Evolutionary conservation across 2,888 invertebrate species (phyloP).

Genomic region (Gortyna flavago): DNA sequence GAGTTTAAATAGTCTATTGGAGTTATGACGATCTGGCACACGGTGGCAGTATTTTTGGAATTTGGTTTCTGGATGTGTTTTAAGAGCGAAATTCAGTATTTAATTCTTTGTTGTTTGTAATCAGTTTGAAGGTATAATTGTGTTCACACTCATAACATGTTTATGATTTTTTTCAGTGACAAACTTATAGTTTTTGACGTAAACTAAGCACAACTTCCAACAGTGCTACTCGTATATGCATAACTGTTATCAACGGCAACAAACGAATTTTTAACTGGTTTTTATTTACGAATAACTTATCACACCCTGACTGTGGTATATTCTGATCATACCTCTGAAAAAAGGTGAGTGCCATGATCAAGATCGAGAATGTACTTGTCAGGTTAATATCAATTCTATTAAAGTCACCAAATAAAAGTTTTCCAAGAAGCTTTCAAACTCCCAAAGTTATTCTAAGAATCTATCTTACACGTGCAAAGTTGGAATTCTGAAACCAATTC

Average conservation of each 20-base stretch:
- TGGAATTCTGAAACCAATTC: constrained; percentile 31
- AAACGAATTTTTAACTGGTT: not conserved
- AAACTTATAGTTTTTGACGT: not conserved
- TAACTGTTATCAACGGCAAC: not conserved
- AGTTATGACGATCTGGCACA: constrained; percentile 12
- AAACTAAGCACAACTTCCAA: not conserved
- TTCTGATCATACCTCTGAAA: not conserved
- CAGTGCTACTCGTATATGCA: not conserved
- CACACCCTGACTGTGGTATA: not conserved
- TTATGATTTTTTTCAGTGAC: not conserved
- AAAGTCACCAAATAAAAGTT: constrained; percentile 47
- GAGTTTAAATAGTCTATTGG: constrained; percentile 38
- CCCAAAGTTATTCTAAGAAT: constrained; percentile 32
- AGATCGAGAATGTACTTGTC: constrained; percentile 25
- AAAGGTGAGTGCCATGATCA: constrained; percentile 32
- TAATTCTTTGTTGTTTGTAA: not conserved
- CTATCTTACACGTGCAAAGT: constrained; percentile 14
- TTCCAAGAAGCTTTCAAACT: constrained; percentile 24
- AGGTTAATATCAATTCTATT: constrained; percentile 47
- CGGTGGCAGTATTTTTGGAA: constrained; percentile 1
- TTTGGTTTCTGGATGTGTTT: not conserved
- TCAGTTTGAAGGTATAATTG: not conserved
- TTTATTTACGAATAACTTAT: not conserved
- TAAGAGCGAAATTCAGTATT: not conserved
- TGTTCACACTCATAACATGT: not conserved